Conservation (phyloP, 2,797 vertebrate genomes). For the Gadopsis bispinosus region DNA sequence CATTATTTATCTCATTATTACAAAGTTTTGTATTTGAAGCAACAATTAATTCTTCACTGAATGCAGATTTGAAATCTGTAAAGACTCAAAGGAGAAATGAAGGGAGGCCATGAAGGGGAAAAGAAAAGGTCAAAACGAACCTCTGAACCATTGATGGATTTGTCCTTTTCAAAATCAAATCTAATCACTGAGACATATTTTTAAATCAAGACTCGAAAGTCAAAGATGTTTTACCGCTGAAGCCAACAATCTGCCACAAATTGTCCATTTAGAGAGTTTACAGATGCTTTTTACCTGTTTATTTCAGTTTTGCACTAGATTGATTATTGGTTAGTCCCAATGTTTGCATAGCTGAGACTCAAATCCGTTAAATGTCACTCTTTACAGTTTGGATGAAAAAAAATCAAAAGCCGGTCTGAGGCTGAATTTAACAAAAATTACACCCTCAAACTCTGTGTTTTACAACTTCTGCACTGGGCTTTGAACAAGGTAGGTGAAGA, state of each 20-base stretch:
- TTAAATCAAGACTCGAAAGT: slow-evolving; percentile 47
- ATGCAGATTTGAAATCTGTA: neutral
- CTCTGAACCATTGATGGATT: neutral
- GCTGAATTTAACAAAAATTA: neutral
- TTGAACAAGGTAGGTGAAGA: slow-evolving; percentile 12
- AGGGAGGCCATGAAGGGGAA: slow-evolving; percentile 34
- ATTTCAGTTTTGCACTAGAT: neutral
- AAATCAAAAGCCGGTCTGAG: neutral
- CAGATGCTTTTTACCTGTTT: slow-evolving; percentile 15
- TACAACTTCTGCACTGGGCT: neutral
- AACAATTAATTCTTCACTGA: neutral
- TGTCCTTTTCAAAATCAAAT: slow-evolving; percentile 12
- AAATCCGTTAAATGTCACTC: neutral
- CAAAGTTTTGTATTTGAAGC: slow-evolving; percentile 8
- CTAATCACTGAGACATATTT: slow-evolving; percentile 10
- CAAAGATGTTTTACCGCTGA: slow-evolving; percentile 25
- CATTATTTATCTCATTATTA: neutral
- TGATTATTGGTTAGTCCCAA: neutral
- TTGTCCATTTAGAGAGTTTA: slow-evolving; percentile 2
- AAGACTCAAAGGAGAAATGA: slow-evolving; percentile 15
- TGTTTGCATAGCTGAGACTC: slow-evolving; percentile 33
- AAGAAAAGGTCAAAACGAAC: neutral
- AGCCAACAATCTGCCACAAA: slow-evolving; percentile 69
- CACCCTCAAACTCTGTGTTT: neutral
- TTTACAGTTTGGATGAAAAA: neutral